A percentile compares a stretch with the other conserved stretches of the same genome.
These are phyloP conservation scores for Drosophila busckii DNA, from an alignment of 1,140 invertebrate genomes.

Conservation along the genomic window DNA sequence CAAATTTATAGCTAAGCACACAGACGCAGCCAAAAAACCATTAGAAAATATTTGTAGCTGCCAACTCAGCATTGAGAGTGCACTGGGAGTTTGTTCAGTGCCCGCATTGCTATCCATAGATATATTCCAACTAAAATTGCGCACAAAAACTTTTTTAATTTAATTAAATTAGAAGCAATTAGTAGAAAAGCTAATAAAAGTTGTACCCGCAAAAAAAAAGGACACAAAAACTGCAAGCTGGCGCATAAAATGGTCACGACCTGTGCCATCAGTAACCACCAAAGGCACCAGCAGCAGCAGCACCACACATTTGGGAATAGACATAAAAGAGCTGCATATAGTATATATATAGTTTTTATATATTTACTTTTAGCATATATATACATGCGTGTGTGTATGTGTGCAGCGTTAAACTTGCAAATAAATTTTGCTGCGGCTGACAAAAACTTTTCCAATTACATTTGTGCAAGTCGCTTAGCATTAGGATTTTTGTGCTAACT, in stretches of 20 bases:
- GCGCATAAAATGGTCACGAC: constrained; percentile 28
- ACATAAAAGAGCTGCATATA: constrained; percentile 9
- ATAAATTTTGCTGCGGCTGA: constrained; percentile 26
- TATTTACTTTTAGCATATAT: neutral
- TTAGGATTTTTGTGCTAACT: neutral
- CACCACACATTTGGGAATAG: no score
- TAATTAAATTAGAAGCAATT: constrained; percentile 78
- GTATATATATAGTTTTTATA: constrained; percentile 1
- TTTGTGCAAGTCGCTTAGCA: constrained; percentile 8
- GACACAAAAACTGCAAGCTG: constrained; percentile 52
- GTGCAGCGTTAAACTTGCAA: constrained; percentile 12
- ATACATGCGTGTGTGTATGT: neutral
- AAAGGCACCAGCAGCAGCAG: no score
- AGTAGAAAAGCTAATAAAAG: constrained; percentile 73
- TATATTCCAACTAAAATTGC: constrained; percentile 66
- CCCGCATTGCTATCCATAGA: constrained; percentile 50
- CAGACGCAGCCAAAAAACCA: constrained; percentile 17
- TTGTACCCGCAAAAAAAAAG: no score
- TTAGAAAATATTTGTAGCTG: constrained; percentile 25
- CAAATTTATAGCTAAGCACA: constrained; percentile 74
- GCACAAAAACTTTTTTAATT: constrained; percentile 69
- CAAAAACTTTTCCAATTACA: constrained; percentile 31
- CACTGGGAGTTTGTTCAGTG: constrained; percentile 13
- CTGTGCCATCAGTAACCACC: no score
- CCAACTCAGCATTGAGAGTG: constrained; percentile 36